phyloP scores from a whole-genome alignment of 2,113 vertebrate species.

The Ptyas mucosa region DNA sequence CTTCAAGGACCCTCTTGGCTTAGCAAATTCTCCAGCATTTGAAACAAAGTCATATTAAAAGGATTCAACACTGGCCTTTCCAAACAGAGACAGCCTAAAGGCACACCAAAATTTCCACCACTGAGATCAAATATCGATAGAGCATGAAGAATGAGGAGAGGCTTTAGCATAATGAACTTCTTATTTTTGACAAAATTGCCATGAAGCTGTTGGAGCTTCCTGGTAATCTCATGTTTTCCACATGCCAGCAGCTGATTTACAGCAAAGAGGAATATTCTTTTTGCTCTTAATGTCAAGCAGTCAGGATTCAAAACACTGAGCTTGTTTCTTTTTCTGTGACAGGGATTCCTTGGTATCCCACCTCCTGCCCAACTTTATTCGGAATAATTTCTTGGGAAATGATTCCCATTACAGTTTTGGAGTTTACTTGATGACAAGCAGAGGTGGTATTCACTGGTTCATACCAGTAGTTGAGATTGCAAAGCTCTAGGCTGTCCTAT shows the following conservation, averaged over 20 bases:
- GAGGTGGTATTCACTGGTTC: too few species aligned
- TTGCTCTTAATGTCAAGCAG: background rate
- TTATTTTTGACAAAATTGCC: background rate
- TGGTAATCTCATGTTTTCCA: background rate
- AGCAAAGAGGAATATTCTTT: background rate
- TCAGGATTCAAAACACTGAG: background rate
- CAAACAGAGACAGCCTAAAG: background rate
- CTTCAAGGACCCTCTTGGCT: background rate
- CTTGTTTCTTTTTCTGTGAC: too few species aligned
- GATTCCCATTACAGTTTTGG: too few species aligned
- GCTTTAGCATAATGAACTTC: background rate
- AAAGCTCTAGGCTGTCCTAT: too few species aligned
- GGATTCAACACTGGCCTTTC: background rate
- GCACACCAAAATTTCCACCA: background rate
- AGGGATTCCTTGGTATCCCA: too few species aligned
- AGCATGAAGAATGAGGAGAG: background rate
- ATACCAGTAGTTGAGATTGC: too few species aligned
- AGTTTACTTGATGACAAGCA: too few species aligned
- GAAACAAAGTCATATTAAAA: background rate
- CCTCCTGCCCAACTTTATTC: too few species aligned
- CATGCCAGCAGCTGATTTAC: background rate
- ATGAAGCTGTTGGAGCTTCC: background rate
- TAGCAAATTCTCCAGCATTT: background rate
- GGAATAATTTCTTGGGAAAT: too few species aligned
- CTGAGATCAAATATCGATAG: background rate